These are phyloP conservation scores for Drosophila acutilabella DNA, from an alignment of 2,888 invertebrate species.

Conservation along the genomic window DNA sequence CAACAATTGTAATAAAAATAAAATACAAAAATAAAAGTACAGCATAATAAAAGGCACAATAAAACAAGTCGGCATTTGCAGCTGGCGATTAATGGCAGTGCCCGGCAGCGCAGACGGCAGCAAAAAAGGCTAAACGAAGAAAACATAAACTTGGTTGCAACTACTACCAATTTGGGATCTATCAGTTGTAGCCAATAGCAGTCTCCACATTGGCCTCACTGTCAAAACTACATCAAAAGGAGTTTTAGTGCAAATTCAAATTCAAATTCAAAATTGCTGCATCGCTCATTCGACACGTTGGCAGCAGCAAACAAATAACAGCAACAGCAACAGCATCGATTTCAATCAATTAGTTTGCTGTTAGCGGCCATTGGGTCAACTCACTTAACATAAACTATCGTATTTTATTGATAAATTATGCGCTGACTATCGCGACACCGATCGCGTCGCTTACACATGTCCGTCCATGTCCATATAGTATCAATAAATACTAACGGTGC, in stretches of 20 bases:
- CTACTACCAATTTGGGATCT: conserved; percentile 45
- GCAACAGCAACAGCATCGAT: conserved; percentile 41
- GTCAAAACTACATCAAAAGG: conserved; percentile 34
- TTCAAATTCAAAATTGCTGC: background rate
- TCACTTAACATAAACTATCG: conserved; percentile 62
- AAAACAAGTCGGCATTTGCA: conserved; percentile 50
- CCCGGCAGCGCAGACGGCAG: conserved; percentile 52
- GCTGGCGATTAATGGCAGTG: conserved; percentile 67
- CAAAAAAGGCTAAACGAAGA: conserved; percentile 4
- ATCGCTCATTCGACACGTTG: conserved; percentile 30
- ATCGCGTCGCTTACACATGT: conserved; percentile 77
- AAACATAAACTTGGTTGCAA: conserved; percentile 28
- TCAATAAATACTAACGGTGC: conserved; percentile 76
- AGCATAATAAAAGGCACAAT: conserved; percentile 65
- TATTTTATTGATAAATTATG: conserved; percentile 76
- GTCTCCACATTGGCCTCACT: conserved; percentile 28
- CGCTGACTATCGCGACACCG: conserved; percentile 66
- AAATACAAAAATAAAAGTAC: conserved; percentile 35
- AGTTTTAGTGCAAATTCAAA: conserved; percentile 32
- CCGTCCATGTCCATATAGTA: conserved; percentile 54
- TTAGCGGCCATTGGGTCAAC: conserved; percentile 70
- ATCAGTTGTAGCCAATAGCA: conserved; percentile 14
- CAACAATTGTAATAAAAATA: conserved; percentile 37
- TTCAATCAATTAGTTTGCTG: conserved; percentile 65
- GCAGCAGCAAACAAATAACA: conserved; percentile 1